Conservation (phyloP, 2,113 vertebrate genomes). For the Craseonycteris thonglongyai region DNA sequence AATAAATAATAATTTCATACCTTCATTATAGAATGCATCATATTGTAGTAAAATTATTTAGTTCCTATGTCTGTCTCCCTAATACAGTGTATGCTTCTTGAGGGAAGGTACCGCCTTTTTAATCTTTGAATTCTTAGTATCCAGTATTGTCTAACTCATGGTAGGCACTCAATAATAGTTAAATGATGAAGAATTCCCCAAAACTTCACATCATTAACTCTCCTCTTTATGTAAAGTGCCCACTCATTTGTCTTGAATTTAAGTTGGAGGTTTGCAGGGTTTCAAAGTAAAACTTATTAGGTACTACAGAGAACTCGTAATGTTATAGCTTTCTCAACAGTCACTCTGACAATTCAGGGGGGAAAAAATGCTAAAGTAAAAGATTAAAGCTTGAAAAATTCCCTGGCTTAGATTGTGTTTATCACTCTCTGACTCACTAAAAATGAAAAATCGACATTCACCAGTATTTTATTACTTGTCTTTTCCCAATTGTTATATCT, state of each 20-base stretch:
- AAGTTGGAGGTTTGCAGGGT: not conserved
- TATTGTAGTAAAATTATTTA: not conserved
- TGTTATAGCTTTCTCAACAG: not conserved
- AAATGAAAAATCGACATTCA: not conserved
- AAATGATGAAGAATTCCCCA: not conserved
- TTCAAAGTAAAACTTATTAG: not conserved
- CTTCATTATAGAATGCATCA: not conserved
- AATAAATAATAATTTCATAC: not conserved
- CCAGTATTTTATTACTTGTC: not conserved
- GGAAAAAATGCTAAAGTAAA: not conserved
- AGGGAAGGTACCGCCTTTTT: not conserved
- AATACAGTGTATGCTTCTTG: not conserved
- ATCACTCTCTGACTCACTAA: slow-evolving; percentile 1
- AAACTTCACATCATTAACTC: not conserved
- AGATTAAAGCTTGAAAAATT: not conserved
- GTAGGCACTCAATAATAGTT: not conserved
- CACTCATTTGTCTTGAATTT: not conserved
- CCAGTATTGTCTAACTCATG: not conserved
- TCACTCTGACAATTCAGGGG: not conserved
- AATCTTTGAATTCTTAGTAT: not conserved
- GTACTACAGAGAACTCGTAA: not conserved
- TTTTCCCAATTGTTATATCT: slow-evolving; percentile 17
- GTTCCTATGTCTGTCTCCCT: not conserved
- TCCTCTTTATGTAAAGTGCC: not conserved
- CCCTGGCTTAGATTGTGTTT: not conserved